phyloP scores from a whole-genome alignment of 2,113 vertebrate genomes.

The Gobio gobio region DNA sequence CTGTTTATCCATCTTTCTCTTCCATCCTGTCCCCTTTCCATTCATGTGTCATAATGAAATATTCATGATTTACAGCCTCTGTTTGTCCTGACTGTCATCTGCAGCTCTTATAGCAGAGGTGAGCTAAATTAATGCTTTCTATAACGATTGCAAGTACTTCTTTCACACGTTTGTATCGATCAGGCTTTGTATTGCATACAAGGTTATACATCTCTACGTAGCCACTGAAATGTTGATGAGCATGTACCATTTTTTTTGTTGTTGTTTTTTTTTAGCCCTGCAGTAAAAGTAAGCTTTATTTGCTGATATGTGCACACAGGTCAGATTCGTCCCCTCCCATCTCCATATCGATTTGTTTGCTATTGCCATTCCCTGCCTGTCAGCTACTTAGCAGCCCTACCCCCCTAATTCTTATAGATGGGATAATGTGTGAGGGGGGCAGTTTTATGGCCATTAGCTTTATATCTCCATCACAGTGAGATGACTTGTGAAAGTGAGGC shows the following conservation, averaged over 20 bases:
- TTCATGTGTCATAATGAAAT: conserved; percentile 41
- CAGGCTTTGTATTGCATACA: not conserved
- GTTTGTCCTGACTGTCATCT: conserved; percentile 42
- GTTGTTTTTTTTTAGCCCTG: conserved; percentile 23
- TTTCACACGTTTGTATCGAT: not conserved
- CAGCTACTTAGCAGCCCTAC: conserved; percentile 54
- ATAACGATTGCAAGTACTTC: conserved; percentile 4
- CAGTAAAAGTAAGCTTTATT: conserved; percentile 12
- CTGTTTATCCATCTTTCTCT: conserved; percentile 27
- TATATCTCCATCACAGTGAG: conserved; percentile 47
- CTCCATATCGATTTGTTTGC: conserved; percentile 56
- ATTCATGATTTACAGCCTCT: conserved; percentile 37
- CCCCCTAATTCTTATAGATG: conserved; percentile 42
- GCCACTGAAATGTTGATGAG: conserved; percentile 6
- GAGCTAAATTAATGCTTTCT: conserved; percentile 5
- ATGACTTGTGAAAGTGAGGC: conserved; percentile 27
- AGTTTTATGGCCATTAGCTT: conserved; percentile 54
- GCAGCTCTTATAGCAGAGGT: conserved; percentile 9
- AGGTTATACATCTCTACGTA: not conserved
- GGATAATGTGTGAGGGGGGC: conserved; percentile 42
- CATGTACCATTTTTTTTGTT: not conserved
- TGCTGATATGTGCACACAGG: conserved; percentile 47
- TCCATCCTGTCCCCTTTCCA: not conserved
- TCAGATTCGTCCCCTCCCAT: conserved; percentile 46
- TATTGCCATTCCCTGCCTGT: conserved; percentile 53